Conservation (phyloP, 2,888 invertebrate species). For the Heteropelma amictum region DNA sequence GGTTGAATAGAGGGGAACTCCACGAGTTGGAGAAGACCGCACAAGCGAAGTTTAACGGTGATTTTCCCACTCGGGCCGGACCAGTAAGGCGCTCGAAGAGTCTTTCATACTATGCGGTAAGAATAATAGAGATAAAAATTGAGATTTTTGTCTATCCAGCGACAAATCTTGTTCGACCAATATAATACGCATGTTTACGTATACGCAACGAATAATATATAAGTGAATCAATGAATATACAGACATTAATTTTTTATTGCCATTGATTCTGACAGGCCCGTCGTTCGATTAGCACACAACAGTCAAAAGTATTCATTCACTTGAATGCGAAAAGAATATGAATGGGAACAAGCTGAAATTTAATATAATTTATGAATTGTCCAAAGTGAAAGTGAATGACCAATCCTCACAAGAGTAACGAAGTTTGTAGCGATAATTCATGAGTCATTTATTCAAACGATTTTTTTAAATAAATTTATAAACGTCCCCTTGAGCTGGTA, state of each 20-base stretch:
- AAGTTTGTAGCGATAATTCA: not conserved
- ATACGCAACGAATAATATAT: too few species aligned
- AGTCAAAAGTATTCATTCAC: not conserved
- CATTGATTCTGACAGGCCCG: too few species aligned
- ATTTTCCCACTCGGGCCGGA: constrained; percentile 59
- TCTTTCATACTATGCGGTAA: constrained; percentile 1
- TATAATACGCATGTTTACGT: too few species aligned
- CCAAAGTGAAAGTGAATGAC: not conserved
- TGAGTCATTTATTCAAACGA: too few species aligned
- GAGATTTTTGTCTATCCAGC: too few species aligned
- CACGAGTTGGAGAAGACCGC: constrained; percentile 30
- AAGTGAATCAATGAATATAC: too few species aligned
- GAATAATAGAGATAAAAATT: not conserved
- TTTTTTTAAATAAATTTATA: too few species aligned
- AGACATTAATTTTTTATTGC: too few species aligned
- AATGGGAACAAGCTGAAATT: not conserved
- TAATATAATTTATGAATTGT: not conserved
- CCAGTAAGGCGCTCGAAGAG: constrained; percentile 18
- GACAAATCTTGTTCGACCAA: too few species aligned
- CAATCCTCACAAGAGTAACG: not conserved
- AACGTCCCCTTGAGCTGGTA: too few species aligned
- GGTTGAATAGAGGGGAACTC: constrained; percentile 51
- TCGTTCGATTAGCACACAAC: too few species aligned
- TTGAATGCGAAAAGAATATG: not conserved
- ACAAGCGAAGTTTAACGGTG: constrained; percentile 69